phyloP scores from a whole-genome alignment of 2,888 invertebrate genomes.

The Pollenia amentaria region DNA sequence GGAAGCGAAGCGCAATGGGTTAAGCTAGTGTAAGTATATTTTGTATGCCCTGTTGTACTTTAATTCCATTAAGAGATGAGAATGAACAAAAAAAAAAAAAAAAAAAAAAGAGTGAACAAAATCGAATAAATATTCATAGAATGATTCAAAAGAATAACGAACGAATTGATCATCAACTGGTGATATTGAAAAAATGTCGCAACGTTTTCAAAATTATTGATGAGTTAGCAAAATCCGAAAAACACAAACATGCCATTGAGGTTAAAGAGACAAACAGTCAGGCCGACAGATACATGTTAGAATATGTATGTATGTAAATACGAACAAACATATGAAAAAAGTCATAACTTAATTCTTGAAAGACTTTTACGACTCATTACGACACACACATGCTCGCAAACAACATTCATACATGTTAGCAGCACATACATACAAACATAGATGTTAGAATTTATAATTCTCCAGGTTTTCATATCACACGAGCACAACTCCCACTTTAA shows the following conservation, averaged over 20 bases:
- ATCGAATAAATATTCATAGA: slow-evolving; percentile 70
- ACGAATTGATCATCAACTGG: slow-evolving; percentile 81
- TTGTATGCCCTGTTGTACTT: slow-evolving; percentile 62
- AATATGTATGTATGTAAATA: slow-evolving; percentile 4
- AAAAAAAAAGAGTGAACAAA: slow-evolving; percentile 52
- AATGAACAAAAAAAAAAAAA: slow-evolving; percentile 32
- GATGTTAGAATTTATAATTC: slow-evolving; percentile 3
- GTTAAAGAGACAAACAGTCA: slow-evolving; percentile 25
- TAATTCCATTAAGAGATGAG: slow-evolving; percentile 62
- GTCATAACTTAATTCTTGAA: not conserved
- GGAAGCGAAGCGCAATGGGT: too few relatives aligned
- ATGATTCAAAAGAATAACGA: slow-evolving; percentile 82
- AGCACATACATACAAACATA: not conserved
- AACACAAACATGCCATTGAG: slow-evolving; percentile 31
- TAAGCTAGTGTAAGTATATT: slow-evolving; percentile 36
- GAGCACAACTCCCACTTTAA: slow-evolving; percentile 15
- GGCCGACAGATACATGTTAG: slow-evolving; percentile 6
- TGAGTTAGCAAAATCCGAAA: slow-evolving; percentile 78
- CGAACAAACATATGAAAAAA: not conserved
- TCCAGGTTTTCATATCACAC: not conserved
- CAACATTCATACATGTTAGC: not conserved
- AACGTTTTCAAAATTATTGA: slow-evolving; percentile 83
- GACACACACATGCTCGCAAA: not conserved
- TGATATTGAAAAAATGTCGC: slow-evolving; percentile 84
- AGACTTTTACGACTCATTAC: not conserved